These are phyloP conservation scores for Calliopsis andreniformis DNA, from an alignment of 1,140 invertebrate species.

Conservation along the genomic window DNA sequence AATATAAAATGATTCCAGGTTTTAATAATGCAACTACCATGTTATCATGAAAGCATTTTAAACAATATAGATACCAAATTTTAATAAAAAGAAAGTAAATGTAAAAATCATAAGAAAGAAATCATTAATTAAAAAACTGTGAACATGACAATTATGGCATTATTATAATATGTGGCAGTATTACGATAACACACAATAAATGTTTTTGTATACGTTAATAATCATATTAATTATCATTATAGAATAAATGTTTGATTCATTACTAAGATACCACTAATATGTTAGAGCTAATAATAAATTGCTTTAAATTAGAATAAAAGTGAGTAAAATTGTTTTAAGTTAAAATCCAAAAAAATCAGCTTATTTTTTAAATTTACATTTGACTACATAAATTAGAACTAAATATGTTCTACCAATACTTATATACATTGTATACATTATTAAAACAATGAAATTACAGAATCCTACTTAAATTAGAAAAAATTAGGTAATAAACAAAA, in stretches of 20 bases:
- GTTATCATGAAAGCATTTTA: background rate
- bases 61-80: background rate
- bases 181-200: constrained; percentile 25
- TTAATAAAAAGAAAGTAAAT: background rate
- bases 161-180: constrained; percentile 37
- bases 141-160: constrained; percentile 14
- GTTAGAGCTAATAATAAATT: background rate
- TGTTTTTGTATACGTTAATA: constrained; percentile 17
- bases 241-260: constrained; percentile 33
- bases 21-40: background rate
- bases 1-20: too few relatives aligned
- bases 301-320: background rate
- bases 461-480: background rate
- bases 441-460: background rate
- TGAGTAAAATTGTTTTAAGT: constrained; percentile 6
- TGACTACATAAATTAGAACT: background rate
- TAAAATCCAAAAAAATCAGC: constrained; percentile 5
- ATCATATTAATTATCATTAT: constrained; percentile 14
- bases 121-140: constrained; percentile 13
- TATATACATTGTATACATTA: background rate
- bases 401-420: background rate
- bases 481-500: background rate
- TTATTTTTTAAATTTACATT: background rate
- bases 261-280: constrained; percentile 20
- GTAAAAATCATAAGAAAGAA: background rate